A percentile compares a stretch with the other conserved stretches of the same genome.
phyloP scores from a whole-genome alignment of 64 coral and sea anemone genomes.

The Anthopleura sola region DNA sequence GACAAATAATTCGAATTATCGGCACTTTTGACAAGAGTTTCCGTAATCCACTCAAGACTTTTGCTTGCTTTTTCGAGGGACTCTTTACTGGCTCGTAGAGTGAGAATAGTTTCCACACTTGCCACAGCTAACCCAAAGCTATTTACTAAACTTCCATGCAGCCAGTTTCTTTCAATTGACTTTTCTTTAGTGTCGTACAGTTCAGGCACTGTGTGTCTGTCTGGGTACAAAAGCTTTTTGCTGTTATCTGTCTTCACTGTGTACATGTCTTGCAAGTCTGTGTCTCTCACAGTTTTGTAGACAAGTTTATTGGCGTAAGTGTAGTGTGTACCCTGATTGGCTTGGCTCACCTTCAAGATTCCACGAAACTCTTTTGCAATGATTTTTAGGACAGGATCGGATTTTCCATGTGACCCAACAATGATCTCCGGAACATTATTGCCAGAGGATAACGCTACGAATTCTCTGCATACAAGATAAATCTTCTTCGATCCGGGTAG shows the following conservation, averaged over 20 bases:
- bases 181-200: conserved; percentile 4
- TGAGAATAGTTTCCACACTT: conserved; percentile 37
- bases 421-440: conserved; percentile 38
- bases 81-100: background rate
- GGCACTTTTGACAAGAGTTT: background rate
- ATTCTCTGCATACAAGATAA: conserved; percentile 42
- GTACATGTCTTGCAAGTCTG: background rate
- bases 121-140: conserved; percentile 30
- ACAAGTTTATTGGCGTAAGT: conserved; percentile 40
- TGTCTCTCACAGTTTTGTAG: conserved; percentile 29
- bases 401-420: conserved; percentile 30
- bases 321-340: conserved; percentile 24
- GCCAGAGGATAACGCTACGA: conserved; percentile 32
- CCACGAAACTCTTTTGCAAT: conserved; percentile 43
- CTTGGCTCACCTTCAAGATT: conserved; percentile 46
- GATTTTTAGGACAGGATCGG: conserved; percentile 36
- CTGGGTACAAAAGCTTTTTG: conserved; percentile 26
- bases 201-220: conserved; percentile 29
- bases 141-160: conserved; percentile 17
- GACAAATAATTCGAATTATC: conserved; percentile 14
- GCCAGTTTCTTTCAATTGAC: conserved; percentile 13
- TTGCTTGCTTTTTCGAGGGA: conserved; percentile 2
- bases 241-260: conserved; percentile 34
- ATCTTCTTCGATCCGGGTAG: conserved; percentile 37
- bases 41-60: conserved; percentile 33